Base-by-base conservation (phyloP, 2,113 vertebrate species). In the Coreoperca whiteheadi region DNA sequence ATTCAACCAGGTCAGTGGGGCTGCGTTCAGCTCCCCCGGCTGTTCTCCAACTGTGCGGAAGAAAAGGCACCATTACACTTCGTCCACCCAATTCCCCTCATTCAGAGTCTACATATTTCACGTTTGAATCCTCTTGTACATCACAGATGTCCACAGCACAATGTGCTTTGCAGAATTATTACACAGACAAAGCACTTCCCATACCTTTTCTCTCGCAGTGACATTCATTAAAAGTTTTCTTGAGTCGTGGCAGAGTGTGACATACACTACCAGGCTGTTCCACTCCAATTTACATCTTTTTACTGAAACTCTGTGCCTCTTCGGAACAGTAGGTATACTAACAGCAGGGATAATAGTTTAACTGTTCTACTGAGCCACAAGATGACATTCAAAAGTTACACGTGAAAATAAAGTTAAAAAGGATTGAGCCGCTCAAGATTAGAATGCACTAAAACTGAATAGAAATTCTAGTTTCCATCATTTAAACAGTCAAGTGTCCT, bases 151-250 rank as follows among this genome's bases (percentile, higher is more conserved):
- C 74, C 53, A 51, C 53, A 28, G 70, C 34, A 79, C 78, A 72
- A 57, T 77, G 61, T 79, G 70, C 77, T 77, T 71, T 69, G 43
- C 70, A 34, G 56, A 75, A 78, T 83, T 89, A 74, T 81, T 60
- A 64, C 39, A 72, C 60, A 50, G 54, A 66, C 25, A 75, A 46
- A 57, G 15, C 28, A 56, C 74, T 74, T 57, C 2, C 23, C 10
- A 64, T 69, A 77, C 57, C 50, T 79, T 69, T 76, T 64, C 66
- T 77, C 60, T 56, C 4, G 5, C 30, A 25, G 60, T 76, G 79
- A 88, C 87, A 85, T 88, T 90, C 86, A 92, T 90, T 91, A 84
- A 89, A 93, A 85, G 72, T 89, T 88, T 88, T 65, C 64, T 83
- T 63, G 54, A 88, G 77, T 72, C 16, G n/a, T 68, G 63, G 63